Percentiles rank a stretch among this genome's conserved stretches.
Conservation (phyloP, 2,797 vertebrate genomes). For the Clarias platycephalus region DNA sequence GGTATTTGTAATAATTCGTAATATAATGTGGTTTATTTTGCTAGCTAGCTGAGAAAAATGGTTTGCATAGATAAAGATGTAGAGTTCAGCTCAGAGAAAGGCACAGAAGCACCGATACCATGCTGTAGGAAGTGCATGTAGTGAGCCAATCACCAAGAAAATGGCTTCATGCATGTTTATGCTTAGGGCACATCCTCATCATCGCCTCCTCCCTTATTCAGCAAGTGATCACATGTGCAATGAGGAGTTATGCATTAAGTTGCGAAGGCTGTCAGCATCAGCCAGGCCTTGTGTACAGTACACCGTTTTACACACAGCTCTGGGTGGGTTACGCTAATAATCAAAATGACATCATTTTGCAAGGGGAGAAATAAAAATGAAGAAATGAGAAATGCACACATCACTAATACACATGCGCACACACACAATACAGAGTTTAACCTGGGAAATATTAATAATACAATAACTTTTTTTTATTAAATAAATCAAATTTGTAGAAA, state of each 20-base stretch:
- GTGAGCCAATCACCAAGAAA: background rate
- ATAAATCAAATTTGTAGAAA: background rate
- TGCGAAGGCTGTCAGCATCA: background rate
- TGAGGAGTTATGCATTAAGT: background rate
- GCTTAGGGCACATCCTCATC: background rate
- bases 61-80: background rate
- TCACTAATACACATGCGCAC: background rate
- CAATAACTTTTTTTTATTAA: background rate
- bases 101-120: background rate
- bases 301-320: background rate
- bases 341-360: background rate
- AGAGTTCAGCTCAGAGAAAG: background rate
- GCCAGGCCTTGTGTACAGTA: background rate
- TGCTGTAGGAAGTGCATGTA: background rate
- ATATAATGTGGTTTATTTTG: background rate
- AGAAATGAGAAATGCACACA: background rate
- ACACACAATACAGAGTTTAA: background rate
- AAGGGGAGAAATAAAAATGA: background rate
- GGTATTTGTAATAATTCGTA: background rate
- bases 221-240: background rate
- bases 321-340: background rate
- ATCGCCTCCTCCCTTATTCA: background rate
- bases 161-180: background rate
- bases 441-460: background rate
- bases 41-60: background rate